phyloP scores from a whole-genome alignment of 2,888 invertebrate species.

The Metellina segmentata region DNA sequence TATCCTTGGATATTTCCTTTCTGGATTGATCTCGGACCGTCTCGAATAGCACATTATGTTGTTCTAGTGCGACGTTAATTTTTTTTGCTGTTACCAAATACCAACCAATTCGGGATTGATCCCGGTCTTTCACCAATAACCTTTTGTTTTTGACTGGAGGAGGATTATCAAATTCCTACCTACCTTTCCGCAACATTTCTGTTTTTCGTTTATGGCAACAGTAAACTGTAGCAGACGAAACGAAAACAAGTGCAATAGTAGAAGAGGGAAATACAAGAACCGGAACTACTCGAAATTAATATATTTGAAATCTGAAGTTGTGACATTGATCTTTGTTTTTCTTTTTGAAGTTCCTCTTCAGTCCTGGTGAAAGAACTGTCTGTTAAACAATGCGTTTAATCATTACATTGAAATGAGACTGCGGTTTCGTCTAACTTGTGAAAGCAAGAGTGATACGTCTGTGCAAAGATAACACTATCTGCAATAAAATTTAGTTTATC shows the following conservation, averaged over 20 bases:
- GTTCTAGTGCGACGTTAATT: too few species aligned
- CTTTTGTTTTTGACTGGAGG: too few species aligned
- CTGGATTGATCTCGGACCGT: too few species aligned
- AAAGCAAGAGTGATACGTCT: constrained; percentile 5
- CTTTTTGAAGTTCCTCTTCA: not conserved
- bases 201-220: not conserved
- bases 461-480: constrained; percentile 35
- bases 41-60: too few species aligned
- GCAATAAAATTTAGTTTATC: constrained; percentile 7
- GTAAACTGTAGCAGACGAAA: not conserved
- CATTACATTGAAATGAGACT: not conserved
- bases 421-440: not conserved
- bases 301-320: not conserved
- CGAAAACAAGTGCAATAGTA: too few species aligned
- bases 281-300: not conserved
- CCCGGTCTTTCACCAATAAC: too few species aligned
- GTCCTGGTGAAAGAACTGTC: not conserved
- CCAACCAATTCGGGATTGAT: too few species aligned
- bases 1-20: too few species aligned
- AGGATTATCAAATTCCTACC: too few species aligned
- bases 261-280: constrained; percentile 30
- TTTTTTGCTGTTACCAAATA: too few species aligned
- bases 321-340: not conserved
- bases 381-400: constrained; percentile 7
- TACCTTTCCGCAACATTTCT: too few species aligned